phyloP scores from a whole-genome alignment of 2,888 invertebrate species.

The Chrysopilus asiliformis region DNA sequence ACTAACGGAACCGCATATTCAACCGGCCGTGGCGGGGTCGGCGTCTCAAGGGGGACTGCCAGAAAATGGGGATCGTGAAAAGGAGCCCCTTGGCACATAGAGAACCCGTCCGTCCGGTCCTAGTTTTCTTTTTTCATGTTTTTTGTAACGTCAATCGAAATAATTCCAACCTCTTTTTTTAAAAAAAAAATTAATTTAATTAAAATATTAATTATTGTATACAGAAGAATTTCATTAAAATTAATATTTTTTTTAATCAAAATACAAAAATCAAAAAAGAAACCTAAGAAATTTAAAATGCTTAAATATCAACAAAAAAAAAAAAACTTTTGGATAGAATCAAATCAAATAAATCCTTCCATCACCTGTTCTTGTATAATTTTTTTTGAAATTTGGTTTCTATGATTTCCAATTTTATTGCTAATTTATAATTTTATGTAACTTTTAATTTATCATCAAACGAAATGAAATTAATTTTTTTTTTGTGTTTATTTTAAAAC shows the following conservation, averaged over 20 bases:
- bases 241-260: not conserved
- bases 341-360: too few species aligned
- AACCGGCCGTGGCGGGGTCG: slow-evolving; percentile 33
- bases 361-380: too few species aligned
- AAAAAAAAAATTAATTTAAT: slow-evolving; percentile 1
- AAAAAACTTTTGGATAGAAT: too few species aligned
- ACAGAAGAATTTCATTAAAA: too few species aligned
- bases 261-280: slow-evolving; percentile 4
- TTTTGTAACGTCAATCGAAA: slow-evolving; percentile 23
- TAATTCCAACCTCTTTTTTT: not conserved
- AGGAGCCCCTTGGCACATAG: slow-evolving; percentile 32
- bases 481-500: too few species aligned
- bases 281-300: not conserved
- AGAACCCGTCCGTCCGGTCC: slow-evolving; percentile 35
- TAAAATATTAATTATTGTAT: slow-evolving; percentile 4
- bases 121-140: slow-evolving; percentile 37
- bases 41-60: slow-evolving; percentile 30
- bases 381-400: too few species aligned
- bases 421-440: too few species aligned
- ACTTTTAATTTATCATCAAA: too few species aligned
- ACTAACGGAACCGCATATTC: slow-evolving; percentile 69
- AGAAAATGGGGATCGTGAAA: slow-evolving; percentile 43
- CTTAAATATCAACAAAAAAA: too few species aligned
- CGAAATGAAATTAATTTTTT: too few species aligned
- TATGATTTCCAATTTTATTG: too few species aligned